Conservation (phyloP, 2,888 invertebrate genomes). For the Eilema caniola region DNA sequence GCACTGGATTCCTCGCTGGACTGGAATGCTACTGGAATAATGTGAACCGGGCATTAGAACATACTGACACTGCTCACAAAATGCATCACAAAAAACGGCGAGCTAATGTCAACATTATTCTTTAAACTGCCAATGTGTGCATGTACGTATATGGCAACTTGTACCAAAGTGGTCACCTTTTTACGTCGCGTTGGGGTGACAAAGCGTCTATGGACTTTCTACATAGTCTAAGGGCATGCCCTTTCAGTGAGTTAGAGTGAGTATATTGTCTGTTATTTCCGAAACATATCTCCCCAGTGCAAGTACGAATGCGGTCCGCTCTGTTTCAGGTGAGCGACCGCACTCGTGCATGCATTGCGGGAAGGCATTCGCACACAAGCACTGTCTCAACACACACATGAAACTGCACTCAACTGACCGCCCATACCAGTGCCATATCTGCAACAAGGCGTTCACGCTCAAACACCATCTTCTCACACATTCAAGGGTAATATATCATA, state of each 20-base stretch:
- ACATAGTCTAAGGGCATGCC: no score
- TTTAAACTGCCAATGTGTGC: no score
- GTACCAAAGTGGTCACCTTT: no score
- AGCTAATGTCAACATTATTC: no score
- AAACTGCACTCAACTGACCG: conserved; percentile 92
- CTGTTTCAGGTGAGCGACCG: conserved; percentile 88
- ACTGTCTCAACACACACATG: conserved; percentile 93
- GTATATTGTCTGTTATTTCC: background rate
- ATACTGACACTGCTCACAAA: no score
- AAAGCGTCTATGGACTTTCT: no score
- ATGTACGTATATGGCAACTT: no score
- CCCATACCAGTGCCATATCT: conserved; percentile 92
- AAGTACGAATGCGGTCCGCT: conserved; percentile 63
- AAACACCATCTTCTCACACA: conserved; percentile 93
- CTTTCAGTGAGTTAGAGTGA: background rate
- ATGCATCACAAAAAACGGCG: no score
- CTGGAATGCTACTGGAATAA: no score
- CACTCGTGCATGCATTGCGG: conserved; percentile 91
- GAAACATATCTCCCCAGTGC: conserved; percentile 29
- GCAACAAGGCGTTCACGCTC: conserved; percentile 93
- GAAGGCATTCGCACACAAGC: conserved; percentile 92
- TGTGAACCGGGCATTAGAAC: no score
- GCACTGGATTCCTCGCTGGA: no score
- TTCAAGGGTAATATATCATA: conserved; percentile 86
- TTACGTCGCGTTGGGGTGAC: no score